Evolutionary conservation across 2,113 vertebrate species (phyloP), one percentile per base, ranked within the genome.

Genomic region (Hippocampus zosterae): DNA sequence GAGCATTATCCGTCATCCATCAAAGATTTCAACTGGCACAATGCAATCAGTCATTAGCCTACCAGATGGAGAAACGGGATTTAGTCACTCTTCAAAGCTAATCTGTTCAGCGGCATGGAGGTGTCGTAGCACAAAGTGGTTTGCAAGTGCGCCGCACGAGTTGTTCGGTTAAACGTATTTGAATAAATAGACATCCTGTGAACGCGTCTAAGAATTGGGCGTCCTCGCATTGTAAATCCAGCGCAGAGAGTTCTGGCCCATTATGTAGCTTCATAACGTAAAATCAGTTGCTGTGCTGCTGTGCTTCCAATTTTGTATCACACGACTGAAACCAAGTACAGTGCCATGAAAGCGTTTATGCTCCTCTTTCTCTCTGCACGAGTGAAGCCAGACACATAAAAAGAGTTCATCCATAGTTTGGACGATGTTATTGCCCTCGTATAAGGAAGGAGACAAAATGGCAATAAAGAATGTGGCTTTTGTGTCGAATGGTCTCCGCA

Each of bases 301-400:
- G 21, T 64, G 62, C 62, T 64, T 44, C 41, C 62, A 44, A 64
- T 64, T 64, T 64, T 64, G 62, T 41, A 62, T 62, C 60, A 19
- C 60, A 62, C n/a, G 57, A 33, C 25, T 60, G 15, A 60, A 60
- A 60, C 37, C 27, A 33, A 41, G 61, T n/a, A n/a, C 61, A 23
- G 41, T 33, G n/a, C 62, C 46, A 44, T 81, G 74, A 84, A 74
- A 81, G 79, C 12, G 46, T 66, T 66, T 68, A 71, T 77, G 68
- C 70, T 16, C 15, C 78, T 75, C 63, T 66, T 19, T 16, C 76
- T 76, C 61, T 66, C 74, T 53, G 65, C 67, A 80, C 41, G 29
- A 66, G 55, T 40, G 70, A 40, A 77, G 70, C 68, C 74, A 59
- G 81, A 57, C 56, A 62, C 29, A 67, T 69, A 78, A 55, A 53